Base-by-base conservation (phyloP, 2,888 invertebrate genomes). In the Glaucopsyche alexis region DNA sequence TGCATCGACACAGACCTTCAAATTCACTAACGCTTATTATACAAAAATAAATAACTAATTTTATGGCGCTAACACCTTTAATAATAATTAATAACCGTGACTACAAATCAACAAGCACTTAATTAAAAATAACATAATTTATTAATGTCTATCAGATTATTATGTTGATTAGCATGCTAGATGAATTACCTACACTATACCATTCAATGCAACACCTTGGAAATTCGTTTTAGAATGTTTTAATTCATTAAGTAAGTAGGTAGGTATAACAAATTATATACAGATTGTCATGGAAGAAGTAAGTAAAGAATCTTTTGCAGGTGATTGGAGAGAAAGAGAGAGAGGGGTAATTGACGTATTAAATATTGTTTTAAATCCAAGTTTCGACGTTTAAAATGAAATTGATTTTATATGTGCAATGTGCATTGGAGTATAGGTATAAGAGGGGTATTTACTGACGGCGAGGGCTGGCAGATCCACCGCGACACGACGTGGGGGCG, bases 401-500 rank as follows among this genome's bases (percentile, higher is more conserved):
- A 52, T 9, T 52, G 52, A 52, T 4, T 55, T 55, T 19, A 60
- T 38, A 40, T 16, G 13, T 29, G 29, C 29, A 14, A 40, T 8
- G n/a, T 65, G 40, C 38, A 65, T 29, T 19, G 29, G 55, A 19
- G 11, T 19, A 29, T 29, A 29, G 19, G 29, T 29, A 29, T 29
- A 29, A 50, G 29, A 66, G 16, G n/a, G 42, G 14, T 47, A 69
- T 47, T 47, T 81, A 81, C 80, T 81, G 80, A 92, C 92, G 88
- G 89, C 78, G 87, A 81, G 75, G 93, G 93, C 76, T 85, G 81
- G 78, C 93, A 89, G 81, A 93, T 91, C 93, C 93, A 93, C 83
- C 93, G 85, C 83, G 88, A 86, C 76, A 93, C 88, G 76, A 91
- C 90, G 86, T 92, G 88, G n/a, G 92, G 93, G 67, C 93, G 89